Conservation (phyloP, 2,797 vertebrate species). For the Mus spretus region DNA sequence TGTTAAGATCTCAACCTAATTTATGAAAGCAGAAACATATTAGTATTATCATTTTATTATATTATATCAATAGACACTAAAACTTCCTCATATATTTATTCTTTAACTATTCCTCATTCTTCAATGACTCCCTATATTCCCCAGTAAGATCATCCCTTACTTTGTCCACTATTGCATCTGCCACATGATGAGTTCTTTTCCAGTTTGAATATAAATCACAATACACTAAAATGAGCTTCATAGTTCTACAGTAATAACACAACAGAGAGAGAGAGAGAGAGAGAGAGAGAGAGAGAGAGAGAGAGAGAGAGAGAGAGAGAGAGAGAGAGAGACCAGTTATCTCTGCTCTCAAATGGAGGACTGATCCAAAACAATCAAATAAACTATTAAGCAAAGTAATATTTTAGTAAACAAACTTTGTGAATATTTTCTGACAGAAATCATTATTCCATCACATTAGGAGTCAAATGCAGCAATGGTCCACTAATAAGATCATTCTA, state of each 20-base stretch:
- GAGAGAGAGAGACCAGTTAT: background rate
- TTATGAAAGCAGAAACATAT: background rate
- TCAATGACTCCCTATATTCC: background rate
- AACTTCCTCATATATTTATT: background rate
- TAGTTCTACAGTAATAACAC: background rate
- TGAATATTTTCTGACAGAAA: background rate
- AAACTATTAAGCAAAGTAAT: background rate
- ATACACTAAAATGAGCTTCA: background rate
- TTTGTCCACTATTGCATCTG: background rate
- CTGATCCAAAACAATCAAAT: background rate
- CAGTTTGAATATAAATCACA: background rate
- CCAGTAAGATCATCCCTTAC: background rate
- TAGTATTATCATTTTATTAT: background rate
- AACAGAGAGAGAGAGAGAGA: background rate
- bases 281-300: too few relatives aligned
- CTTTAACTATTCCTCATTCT: background rate
- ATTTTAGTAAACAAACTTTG: slow-evolving; percentile 10
- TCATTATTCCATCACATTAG: background rate
- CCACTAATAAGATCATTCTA: background rate
- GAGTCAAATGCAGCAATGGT: background rate
- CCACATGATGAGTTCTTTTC: background rate
- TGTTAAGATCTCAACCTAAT: background rate
- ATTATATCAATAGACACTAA: background rate
- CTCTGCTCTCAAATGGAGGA: background rate
- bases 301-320: too few relatives aligned